Percentiles rank a stretch among this genome's conserved stretches.
Conservation (phyloP, 2,113 vertebrate genomes). For the Aythya baeri region DNA sequence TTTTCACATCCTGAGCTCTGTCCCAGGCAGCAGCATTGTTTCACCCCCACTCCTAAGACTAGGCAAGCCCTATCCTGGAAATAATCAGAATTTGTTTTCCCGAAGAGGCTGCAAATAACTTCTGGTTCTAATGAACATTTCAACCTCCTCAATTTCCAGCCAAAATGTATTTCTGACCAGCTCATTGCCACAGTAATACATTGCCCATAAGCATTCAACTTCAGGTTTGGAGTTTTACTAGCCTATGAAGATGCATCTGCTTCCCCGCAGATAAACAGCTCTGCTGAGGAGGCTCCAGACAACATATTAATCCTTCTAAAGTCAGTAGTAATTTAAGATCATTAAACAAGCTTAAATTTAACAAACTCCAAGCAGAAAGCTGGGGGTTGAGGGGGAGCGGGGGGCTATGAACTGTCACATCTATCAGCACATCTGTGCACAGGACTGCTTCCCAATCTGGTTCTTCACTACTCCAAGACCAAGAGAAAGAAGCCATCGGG, state of each 20-base stretch:
- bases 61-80: background rate
- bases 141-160: background rate
- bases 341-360: slow-evolving; percentile 52
- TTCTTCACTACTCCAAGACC: background rate
- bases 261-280: slow-evolving; percentile 41
- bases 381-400: background rate
- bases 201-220: background rate
- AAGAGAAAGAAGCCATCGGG: background rate
- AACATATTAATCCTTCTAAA: slow-evolving; percentile 37
- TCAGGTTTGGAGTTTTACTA: slow-evolving; percentile 17
- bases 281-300: slow-evolving; percentile 30
- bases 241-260: slow-evolving; percentile 46
- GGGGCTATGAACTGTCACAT: background rate
- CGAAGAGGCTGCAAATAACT: background rate
- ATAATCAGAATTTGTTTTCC: slow-evolving; percentile 1
- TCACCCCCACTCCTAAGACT: background rate
- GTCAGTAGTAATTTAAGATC: slow-evolving; percentile 33
- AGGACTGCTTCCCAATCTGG: background rate
- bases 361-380: background rate
- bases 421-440: background rate
- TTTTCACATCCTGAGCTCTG: background rate
- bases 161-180: slow-evolving; percentile 27
- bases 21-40: background rate
- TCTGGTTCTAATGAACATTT: slow-evolving; percentile 21
- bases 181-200: background rate